Base-by-base conservation (phyloP, 2,113 vertebrate species). In the Plecturocebus donacophilus region DNA sequence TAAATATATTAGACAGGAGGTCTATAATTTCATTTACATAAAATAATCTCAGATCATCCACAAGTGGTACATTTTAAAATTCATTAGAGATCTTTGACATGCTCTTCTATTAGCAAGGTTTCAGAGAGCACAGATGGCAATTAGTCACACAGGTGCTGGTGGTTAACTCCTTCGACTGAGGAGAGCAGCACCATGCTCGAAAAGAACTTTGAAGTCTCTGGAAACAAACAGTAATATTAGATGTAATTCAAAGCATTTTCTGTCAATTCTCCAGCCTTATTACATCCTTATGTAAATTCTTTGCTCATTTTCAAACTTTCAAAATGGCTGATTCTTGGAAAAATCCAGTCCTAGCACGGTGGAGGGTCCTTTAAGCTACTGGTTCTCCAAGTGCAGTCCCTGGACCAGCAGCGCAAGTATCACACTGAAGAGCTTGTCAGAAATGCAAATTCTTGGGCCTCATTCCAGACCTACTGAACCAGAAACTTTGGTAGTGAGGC, bases 1-100 rank as follows among this genome's bases (percentile, higher is more conserved):
- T 80, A 64, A 83, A 84, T 66, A 68, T 86, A 45, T 95, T 76
- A 90, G 42, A 81, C 19, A 95, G 85, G 88, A 88, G 76, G 64
- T 9, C 71, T 79, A 77, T 91, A 80, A 96, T 97, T 97, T 90
- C 42, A 75, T 80, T 95, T 92, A 81, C 20, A 90, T 40, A 90
- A 54, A 91, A 82, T 42, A 77, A 52, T 71, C 75, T 84, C 75
- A 66, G 81, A 95, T 70, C 56, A 81, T 32, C 25, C 32, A 49
- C 91, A 95, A 92, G 40, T 87, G 70, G 49, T 70, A 8, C 7
- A 71, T 92, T 95, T 92, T 76, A 71, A 92, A 97, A 95, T 96
- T 92, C 81, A 91, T 81, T 95, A 90, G 87, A 80, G 75, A 90
- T 92, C 75, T 84, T 47, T 90, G 70, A 93, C 58, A 86, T 58